These are phyloP conservation scores for Laodelphax striatellus DNA, from an alignment of 1,140 invertebrate species.

Conservation along the genomic window DNA sequence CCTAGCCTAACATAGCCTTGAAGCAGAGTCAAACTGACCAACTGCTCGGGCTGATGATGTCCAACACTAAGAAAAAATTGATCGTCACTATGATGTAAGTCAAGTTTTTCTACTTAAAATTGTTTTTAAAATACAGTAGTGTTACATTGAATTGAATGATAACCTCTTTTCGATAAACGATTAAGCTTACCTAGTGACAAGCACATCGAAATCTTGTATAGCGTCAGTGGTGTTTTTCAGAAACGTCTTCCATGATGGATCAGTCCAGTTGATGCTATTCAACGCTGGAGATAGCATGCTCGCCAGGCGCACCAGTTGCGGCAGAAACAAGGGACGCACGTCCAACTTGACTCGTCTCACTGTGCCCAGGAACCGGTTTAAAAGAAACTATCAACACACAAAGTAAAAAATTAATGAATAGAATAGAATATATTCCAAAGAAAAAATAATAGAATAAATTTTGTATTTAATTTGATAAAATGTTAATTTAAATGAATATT, in stretches of 20 bases:
- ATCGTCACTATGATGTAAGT: too few relatives aligned
- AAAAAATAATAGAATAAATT: too few relatives aligned
- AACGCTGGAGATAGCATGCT: constrained; percentile 69
- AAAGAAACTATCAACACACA: constrained; percentile 43
- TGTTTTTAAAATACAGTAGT: too few relatives aligned
- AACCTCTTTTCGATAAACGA: too few relatives aligned
- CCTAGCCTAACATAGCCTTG: too few relatives aligned
- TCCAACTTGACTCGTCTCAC: constrained; percentile 67
- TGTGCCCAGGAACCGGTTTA: constrained; percentile 58
- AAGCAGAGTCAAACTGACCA: too few relatives aligned
- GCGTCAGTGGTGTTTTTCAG: constrained; percentile 51
- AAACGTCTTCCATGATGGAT: constrained; percentile 60
- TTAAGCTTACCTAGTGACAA: constrained; percentile 44
- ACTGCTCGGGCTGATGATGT: too few relatives aligned
- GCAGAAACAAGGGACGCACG: constrained; percentile 73
- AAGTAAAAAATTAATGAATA: background rate
- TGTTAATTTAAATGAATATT: too few relatives aligned
- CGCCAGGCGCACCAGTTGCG: constrained; percentile 71
- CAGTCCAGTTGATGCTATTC: constrained; percentile 66
- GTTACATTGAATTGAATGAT: too few relatives aligned
- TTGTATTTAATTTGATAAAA: too few relatives aligned
- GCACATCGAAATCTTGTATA: constrained; percentile 68
- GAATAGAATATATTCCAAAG: background rate
- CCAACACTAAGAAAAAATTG: too few relatives aligned
- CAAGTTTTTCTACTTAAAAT: too few relatives aligned